Conservation (phyloP, 2,113 vertebrate species). For the Syrmaticus mikado region DNA sequence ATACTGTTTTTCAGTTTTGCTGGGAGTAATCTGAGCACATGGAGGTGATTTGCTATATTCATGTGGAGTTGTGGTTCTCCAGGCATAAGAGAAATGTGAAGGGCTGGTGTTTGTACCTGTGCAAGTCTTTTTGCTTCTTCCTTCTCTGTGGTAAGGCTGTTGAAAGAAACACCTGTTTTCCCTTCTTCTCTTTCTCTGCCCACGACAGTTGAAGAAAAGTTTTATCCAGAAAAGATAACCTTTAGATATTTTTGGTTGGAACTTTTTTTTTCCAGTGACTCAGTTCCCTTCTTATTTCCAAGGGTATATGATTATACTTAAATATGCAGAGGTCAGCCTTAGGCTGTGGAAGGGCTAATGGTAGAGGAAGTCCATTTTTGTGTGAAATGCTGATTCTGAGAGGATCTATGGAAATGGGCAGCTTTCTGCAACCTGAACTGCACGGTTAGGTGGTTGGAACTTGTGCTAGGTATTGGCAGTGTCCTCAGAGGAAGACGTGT, state of each 20-base stretch:
- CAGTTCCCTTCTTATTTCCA: background rate
- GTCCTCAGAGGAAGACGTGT: background rate
- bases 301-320: background rate
- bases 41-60: background rate
- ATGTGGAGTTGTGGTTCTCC: background rate
- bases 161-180: background rate
- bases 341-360: background rate
- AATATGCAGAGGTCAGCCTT: background rate
- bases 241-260: background rate
- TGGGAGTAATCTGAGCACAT: background rate
- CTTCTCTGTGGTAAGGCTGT: background rate
- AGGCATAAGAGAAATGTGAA: background rate
- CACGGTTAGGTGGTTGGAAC: background rate
- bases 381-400: background rate
- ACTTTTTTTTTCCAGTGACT: background rate
- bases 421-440: background rate
- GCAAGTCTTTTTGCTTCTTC: background rate
- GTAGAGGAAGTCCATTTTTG: background rate
- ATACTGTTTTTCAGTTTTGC: background rate
- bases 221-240: background rate
- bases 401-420: background rate
- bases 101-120: background rate
- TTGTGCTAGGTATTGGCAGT: accelerated
- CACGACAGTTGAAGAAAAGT: background rate
- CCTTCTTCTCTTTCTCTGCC: background rate